phyloP scores from a whole-genome alignment of 2,888 invertebrate genomes.

The Microctonus brassicae region DNA sequence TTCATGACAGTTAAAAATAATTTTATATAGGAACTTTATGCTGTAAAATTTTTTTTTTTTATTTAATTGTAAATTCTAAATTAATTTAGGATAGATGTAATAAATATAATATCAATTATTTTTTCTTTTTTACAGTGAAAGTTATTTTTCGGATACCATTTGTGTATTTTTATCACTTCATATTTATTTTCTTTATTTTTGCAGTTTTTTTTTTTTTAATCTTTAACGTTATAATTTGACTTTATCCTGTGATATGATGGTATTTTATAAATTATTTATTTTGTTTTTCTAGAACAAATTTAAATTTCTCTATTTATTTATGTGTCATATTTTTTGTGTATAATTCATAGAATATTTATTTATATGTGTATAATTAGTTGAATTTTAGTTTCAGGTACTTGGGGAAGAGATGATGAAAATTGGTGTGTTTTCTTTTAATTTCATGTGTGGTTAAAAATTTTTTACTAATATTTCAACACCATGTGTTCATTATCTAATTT shows the following conservation, averaged over 20 bases:
- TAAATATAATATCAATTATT: not conserved
- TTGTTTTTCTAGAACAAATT: too few species aligned
- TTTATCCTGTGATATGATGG: too few species aligned
- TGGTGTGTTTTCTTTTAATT: conserved; percentile 29
- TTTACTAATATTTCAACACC: not conserved
- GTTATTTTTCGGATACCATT: not conserved
- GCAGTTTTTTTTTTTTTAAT: not conserved
- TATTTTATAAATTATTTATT: too few species aligned
- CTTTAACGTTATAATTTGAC: too few species aligned
- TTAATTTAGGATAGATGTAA: not conserved
- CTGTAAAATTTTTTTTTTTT: too few species aligned
- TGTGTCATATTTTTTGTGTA: too few species aligned
- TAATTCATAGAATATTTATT: too few species aligned
- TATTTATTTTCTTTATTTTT: not conserved
- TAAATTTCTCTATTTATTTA: too few species aligned
- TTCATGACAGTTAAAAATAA: not conserved
- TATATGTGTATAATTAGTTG: too few species aligned
- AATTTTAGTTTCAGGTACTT: not conserved
- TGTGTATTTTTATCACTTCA: not conserved
- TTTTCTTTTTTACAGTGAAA: not conserved
- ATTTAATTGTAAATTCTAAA: not conserved
- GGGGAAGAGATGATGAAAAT: conserved; percentile 27
- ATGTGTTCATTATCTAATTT: not conserved
- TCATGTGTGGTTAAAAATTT: not conserved
- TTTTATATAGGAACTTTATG: not conserved